Percentiles rank a stretch among this genome's conserved stretches.
Conservation (phyloP, 2,113 vertebrate genomes). For the Salvelinus alpinus region DNA sequence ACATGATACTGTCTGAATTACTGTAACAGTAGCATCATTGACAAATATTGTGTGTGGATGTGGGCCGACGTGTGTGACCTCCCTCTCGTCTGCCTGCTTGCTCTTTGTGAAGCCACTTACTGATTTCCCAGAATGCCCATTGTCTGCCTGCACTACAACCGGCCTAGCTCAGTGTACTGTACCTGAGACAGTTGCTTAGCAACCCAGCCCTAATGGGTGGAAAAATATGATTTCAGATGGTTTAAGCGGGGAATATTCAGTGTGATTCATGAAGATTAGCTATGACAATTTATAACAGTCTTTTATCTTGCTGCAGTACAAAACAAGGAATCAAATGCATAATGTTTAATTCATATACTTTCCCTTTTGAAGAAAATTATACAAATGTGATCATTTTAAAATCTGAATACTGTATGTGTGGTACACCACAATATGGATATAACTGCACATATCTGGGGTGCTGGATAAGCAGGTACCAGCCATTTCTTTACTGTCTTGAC, state of each 20-base stretch:
- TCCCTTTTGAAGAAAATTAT: too few relatives aligned
- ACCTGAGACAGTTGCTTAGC: constrained; percentile 65
- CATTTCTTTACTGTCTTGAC: not conserved
- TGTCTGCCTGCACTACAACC: constrained; percentile 50
- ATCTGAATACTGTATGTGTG: too few relatives aligned
- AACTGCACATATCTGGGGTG: not conserved
- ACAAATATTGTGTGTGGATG: not conserved
- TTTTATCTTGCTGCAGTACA: not conserved
- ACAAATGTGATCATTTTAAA: too few relatives aligned
- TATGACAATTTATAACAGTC: not conserved
- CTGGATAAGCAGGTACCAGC: not conserved
- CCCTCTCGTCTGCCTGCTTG: not conserved
- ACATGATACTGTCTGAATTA: too few relatives aligned
- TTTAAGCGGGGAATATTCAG: constrained; percentile 17
- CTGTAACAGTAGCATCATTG: too few relatives aligned
- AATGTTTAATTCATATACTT: too few relatives aligned
- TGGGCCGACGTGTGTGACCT: not conserved
- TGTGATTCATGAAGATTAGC: constrained; percentile 23
- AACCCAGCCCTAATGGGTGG: constrained; percentile 42
- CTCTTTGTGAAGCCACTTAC: constrained; percentile 51
- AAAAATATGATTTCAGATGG: constrained; percentile 40
- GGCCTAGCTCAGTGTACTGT: constrained; percentile 44
- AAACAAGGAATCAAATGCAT: not conserved
- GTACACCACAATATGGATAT: not conserved
- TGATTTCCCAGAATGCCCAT: constrained; percentile 42